phyloP scores from a whole-genome alignment of 2,888 invertebrate species.

The Hipparchia sbordonii region DNA sequence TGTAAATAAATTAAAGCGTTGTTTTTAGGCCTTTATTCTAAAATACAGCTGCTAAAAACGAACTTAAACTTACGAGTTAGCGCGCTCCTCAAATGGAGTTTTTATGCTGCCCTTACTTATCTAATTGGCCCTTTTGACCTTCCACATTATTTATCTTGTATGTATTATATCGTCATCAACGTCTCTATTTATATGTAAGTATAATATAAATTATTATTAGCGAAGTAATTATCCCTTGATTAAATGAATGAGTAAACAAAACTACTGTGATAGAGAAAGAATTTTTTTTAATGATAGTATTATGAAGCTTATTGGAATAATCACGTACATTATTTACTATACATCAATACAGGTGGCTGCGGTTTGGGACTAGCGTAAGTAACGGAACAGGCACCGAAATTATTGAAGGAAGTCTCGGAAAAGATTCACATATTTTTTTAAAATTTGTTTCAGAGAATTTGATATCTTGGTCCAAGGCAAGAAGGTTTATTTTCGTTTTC shows the following conservation, averaged over 20 bases:
- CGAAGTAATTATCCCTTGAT: slow-evolving; percentile 31
- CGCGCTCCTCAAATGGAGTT: background rate
- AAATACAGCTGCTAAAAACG: slow-evolving; percentile 32
- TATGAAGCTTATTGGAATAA: slow-evolving; percentile 29
- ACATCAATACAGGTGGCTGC: slow-evolving; percentile 60
- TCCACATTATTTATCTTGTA: slow-evolving; percentile 21
- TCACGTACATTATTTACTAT: slow-evolving; percentile 31
- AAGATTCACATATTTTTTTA: background rate
- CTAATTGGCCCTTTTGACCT: slow-evolving; percentile 28
- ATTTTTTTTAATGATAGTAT: slow-evolving; percentile 27
- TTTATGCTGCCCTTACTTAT: slow-evolving; percentile 22
- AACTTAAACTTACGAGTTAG: slow-evolving; percentile 11
- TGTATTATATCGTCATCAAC: slow-evolving; percentile 21
- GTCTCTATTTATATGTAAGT: slow-evolving; percentile 14
- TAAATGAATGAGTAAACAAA: slow-evolving; percentile 36
- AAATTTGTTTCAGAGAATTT: background rate
- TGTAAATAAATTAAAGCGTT: slow-evolving; percentile 23
- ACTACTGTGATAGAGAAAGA: slow-evolving; percentile 33
- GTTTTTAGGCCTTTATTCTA: slow-evolving; percentile 34
- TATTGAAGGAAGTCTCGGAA: slow-evolving; percentile 22
- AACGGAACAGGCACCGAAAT: slow-evolving; percentile 28
- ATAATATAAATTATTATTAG: slow-evolving; percentile 22
- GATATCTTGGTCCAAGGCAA: background rate
- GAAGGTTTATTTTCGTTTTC: slow-evolving; percentile 7
- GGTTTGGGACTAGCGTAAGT: slow-evolving; percentile 71